Evolutionary conservation across 2,113 vertebrate genomes (phyloP).

Genomic region (Elgaria multicarinata): DNA sequence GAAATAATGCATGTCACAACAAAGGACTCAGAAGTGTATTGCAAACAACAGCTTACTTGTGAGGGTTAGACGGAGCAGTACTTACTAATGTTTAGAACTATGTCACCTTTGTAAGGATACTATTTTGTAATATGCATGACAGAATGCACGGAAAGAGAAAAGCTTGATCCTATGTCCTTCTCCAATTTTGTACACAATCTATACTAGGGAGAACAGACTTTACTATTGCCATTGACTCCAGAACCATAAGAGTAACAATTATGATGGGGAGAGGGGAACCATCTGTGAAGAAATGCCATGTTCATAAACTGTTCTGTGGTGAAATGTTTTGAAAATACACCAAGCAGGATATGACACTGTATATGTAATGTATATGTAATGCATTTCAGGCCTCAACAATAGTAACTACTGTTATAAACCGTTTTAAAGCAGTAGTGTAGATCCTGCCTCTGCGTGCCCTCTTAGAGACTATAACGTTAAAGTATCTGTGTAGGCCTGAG

Average conservation of each 20-base stretch:
- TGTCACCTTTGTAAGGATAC: neutral
- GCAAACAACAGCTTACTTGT: constrained; percentile 20
- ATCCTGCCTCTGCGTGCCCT: too few relatives aligned
- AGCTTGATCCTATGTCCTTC: neutral
- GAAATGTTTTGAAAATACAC: too few relatives aligned
- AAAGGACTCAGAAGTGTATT: neutral
- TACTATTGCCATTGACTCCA: neutral
- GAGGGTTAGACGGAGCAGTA: rapidly evolving
- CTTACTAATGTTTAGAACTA: rapidly evolving
- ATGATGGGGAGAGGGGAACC: neutral
- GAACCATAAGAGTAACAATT: neutral
- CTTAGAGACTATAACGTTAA: too few relatives aligned
- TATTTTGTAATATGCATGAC: constrained; percentile 1
- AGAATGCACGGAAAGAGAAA: neutral
- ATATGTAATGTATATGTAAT: too few relatives aligned
- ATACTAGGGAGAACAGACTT: neutral
- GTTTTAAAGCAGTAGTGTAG: too few relatives aligned
- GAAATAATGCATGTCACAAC: constrained; percentile 22
- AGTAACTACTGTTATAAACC: too few relatives aligned
- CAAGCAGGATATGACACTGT: too few relatives aligned
- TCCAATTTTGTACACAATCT: neutral
- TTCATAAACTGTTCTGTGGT: too few relatives aligned
- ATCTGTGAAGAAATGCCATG: too few relatives aligned
- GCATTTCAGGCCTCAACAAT: too few relatives aligned
- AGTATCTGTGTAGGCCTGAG: too few relatives aligned